phyloP scores from a whole-genome alignment of 2,797 vertebrate species.

The Liasis olivaceus region DNA sequence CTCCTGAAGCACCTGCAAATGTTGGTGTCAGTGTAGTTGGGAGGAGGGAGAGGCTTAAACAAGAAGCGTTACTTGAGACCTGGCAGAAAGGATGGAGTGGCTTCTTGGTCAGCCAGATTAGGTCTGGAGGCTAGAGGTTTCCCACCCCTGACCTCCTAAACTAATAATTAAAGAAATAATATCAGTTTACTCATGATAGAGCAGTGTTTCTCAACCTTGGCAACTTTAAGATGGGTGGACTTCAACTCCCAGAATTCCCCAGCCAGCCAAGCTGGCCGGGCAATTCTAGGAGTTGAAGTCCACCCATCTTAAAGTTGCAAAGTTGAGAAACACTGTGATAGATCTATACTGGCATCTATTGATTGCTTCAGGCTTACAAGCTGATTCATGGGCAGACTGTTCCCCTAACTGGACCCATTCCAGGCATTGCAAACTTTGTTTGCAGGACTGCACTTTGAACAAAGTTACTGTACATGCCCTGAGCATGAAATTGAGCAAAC shows the following conservation, averaged over 20 bases:
- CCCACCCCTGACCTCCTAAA: neutral
- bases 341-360: neutral
- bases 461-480: too few relatives aligned
- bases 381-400: neutral
- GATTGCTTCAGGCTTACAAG: neutral
- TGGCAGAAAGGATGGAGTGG: neutral
- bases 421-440: neutral
- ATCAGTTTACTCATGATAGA: neutral
- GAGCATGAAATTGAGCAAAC: too few relatives aligned
- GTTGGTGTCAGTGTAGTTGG: neutral
- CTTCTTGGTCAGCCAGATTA: neutral
- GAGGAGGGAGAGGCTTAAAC: neutral
- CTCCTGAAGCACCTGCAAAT: neutral
- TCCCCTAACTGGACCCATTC: neutral
- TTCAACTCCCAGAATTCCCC: too few relatives aligned
- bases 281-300: too few relatives aligned
- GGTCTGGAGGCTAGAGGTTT: neutral
- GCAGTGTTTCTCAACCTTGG: too few relatives aligned
- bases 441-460: neutral
- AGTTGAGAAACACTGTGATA: too few relatives aligned
- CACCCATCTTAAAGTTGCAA: too few relatives aligned
- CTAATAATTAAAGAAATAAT: neutral
- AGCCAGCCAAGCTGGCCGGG: too few relatives aligned
- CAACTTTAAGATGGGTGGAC: too few relatives aligned
- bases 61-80: neutral